Evolutionary conservation across 1,140 invertebrate genomes (phyloP).

Genomic region (Pseudachorutes palmiensis): DNA sequence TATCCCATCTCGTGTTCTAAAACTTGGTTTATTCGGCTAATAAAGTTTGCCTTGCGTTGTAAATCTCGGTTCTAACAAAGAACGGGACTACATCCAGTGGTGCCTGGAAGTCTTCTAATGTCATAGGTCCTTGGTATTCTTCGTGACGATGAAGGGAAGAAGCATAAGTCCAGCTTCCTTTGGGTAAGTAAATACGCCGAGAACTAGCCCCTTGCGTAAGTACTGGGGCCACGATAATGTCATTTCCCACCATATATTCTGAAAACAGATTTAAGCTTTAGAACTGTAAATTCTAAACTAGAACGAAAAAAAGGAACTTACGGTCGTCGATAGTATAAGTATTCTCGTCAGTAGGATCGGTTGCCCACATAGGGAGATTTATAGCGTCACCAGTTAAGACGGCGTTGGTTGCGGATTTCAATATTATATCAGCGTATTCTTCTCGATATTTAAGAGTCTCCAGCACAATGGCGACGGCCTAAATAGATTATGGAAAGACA

Average conservation of each 20-base stretch:
- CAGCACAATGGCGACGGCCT: slow-evolving; percentile 46
- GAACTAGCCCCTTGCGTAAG: slow-evolving; percentile 53
- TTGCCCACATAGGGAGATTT: slow-evolving; percentile 87
- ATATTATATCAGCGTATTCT: slow-evolving; percentile 55
- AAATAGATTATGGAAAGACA: no score
- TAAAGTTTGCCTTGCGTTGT: no score
- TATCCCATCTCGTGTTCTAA: no score
- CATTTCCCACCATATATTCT: slow-evolving; percentile 76
- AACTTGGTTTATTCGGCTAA: no score
- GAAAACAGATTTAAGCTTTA: no score
- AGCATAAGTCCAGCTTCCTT: slow-evolving; percentile 52
- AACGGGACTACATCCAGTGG: slow-evolving; percentile 57
- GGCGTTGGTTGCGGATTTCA: slow-evolving; percentile 52
- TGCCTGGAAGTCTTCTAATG: slow-evolving; percentile 58
- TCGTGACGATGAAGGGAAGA: background rate
- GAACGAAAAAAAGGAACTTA: no score
- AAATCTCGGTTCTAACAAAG: slow-evolving; percentile 50
- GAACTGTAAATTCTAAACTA: no score
- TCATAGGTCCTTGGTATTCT: slow-evolving; percentile 51
- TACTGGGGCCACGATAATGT: slow-evolving; percentile 76
- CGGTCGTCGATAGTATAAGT: slow-evolving; percentile 44
- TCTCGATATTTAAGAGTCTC: slow-evolving; percentile 60
- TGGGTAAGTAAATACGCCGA: slow-evolving; percentile 68
- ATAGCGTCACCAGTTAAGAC: slow-evolving; percentile 59
- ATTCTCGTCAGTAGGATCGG: slow-evolving; percentile 44